phyloP scores from a whole-genome alignment of 1,140 invertebrate species.

The Ips typographus region DNA sequence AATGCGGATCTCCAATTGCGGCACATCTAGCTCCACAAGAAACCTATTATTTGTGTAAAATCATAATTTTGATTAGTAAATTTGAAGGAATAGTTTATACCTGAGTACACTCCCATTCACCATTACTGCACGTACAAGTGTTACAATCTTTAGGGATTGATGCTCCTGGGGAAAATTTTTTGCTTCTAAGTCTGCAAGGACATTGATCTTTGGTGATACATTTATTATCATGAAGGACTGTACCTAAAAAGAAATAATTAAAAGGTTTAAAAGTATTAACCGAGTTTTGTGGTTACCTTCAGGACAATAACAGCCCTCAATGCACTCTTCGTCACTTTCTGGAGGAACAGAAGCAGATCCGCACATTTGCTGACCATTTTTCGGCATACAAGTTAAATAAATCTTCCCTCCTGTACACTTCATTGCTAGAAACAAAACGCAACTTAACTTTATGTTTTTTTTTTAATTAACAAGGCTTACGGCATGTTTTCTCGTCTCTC shows the following conservation, averaged over 20 bases:
- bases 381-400: constrained; percentile 69
- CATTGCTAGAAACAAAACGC: constrained; percentile 60
- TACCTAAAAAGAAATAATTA: constrained; percentile 47
- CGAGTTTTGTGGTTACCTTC: constrained; percentile 46
- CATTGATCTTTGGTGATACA: constrained; percentile 74
- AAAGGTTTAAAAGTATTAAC: not conserved
- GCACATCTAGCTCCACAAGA: constrained; percentile 75
- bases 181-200: constrained; percentile 77
- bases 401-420: constrained; percentile 66
- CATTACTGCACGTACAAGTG: constrained; percentile 71
- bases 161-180: constrained; percentile 70
- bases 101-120: constrained; percentile 79
- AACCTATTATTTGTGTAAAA: constrained; percentile 43
- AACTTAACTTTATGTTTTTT: not conserved
- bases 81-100: constrained; percentile 21
- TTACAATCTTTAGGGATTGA: constrained; percentile 80
- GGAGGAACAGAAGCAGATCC: constrained; percentile 47
- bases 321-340: constrained; percentile 59
- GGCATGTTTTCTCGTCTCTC: constrained; percentile 72
- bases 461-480: constrained; percentile 60
- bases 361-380: constrained; percentile 54
- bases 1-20: constrained; percentile 86
- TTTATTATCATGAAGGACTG: constrained; percentile 68
- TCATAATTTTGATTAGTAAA: not conserved
- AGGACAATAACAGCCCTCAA: constrained; percentile 87